Evolutionary conservation across 2,113 vertebrate species (phyloP).

Genomic region (Piprites chloris): DNA sequence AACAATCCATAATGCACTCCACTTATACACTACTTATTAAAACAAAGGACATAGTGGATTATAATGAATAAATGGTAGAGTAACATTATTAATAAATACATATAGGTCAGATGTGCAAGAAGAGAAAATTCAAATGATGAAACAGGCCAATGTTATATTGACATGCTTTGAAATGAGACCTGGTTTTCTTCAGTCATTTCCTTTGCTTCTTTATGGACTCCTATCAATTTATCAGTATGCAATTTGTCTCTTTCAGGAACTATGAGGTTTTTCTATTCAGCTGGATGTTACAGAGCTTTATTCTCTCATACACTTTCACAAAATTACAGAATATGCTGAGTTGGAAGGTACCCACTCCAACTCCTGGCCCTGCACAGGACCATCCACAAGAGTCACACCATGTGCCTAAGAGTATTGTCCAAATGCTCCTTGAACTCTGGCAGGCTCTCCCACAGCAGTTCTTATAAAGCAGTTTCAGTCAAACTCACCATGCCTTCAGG

Average conservation of each 20-base stretch:
- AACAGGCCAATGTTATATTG: not conserved
- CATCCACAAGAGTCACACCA: not conserved
- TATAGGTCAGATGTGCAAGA: not conserved
- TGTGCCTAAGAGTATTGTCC: not conserved
- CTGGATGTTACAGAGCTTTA: rapidly evolving
- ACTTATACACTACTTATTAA: not conserved
- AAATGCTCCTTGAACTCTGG: not conserved
- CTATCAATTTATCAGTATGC: not conserved
- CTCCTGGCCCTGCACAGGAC: not conserved
- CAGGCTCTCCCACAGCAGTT: not conserved
- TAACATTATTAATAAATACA: not conserved
- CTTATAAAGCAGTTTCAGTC: not conserved
- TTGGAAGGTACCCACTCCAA: not conserved
- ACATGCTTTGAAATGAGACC: not conserved
- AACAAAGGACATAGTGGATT: not conserved
- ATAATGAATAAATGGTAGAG: not conserved
- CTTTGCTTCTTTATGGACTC: not conserved
- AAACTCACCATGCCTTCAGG: not conserved
- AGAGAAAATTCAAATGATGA: not conserved
- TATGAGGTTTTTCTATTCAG: not conserved
- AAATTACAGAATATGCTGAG: not conserved
- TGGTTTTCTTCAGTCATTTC: not conserved
- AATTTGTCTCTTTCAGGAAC: not conserved
- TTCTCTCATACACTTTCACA: not conserved
- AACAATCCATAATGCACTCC: not conserved